Percentiles rank a stretch among this genome's conserved stretches.
phyloP scores from a whole-genome alignment of 2,113 vertebrate species.

The Pollimyrus isidori region DNA sequence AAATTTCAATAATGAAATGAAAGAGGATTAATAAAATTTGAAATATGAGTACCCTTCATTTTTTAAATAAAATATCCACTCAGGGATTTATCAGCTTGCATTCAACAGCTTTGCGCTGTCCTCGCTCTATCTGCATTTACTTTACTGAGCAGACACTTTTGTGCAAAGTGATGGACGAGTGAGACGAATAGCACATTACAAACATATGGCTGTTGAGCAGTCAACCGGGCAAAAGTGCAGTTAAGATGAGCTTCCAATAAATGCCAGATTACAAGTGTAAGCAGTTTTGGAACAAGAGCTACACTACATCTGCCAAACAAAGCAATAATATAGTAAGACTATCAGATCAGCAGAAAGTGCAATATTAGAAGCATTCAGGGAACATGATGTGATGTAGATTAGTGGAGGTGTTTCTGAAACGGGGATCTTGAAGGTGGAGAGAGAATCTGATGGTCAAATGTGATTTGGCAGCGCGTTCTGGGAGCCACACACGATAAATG shows the following conservation, averaged over 20 bases:
- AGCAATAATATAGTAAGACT: neutral
- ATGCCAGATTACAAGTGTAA: neutral
- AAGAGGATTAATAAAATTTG: constrained; percentile 15
- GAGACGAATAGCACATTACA: neutral
- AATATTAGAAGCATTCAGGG: neutral
- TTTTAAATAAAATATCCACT: neutral
- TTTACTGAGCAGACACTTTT: neutral
- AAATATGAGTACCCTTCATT: neutral
- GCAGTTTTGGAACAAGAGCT: neutral
- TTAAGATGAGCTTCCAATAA: neutral
- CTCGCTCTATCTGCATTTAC: neutral
- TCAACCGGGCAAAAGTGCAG: neutral
- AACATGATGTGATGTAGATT: neutral
- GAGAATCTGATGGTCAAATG: neutral
- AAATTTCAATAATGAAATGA: constrained; percentile 11
- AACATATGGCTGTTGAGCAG: neutral
- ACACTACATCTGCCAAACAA: neutral
- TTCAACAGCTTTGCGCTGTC: neutral
- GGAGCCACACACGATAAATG: neutral
- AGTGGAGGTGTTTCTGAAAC: neutral
- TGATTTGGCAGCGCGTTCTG: neutral
- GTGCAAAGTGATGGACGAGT: neutral
- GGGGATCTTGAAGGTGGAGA: neutral
- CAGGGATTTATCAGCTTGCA: neutral
- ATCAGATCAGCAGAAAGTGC: neutral